phyloP scores from a whole-genome alignment of 92 coral and sea anemone species.

The Porites cylindrica region DNA sequence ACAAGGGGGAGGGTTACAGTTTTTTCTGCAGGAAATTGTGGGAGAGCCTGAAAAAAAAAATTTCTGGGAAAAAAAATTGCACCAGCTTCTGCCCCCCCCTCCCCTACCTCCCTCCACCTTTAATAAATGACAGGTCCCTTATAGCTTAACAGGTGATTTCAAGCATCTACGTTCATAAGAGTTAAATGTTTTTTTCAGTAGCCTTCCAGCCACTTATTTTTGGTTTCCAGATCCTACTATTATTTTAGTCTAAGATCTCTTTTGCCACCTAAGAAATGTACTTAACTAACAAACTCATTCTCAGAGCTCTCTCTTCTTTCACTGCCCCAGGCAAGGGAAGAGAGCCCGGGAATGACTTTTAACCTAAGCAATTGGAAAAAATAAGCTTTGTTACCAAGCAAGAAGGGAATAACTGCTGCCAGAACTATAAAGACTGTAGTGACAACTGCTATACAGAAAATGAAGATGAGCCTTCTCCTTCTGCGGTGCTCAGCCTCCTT shows the following conservation, averaged over 20 bases:
- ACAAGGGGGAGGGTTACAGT: not conserved
- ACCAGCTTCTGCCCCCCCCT: not conserved
- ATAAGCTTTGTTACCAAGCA: slow-evolving; percentile 28
- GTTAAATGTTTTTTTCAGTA: too few species aligned
- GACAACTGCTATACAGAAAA: slow-evolving; percentile 12
- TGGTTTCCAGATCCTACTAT: too few species aligned
- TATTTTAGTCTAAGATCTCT: too few species aligned
- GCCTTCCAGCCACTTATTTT: too few species aligned
- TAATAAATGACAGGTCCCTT: not conserved
- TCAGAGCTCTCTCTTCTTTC: too few species aligned
- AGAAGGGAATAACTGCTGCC: slow-evolving; percentile 37
- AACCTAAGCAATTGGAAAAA: too few species aligned
- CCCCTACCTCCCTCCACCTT: not conserved
- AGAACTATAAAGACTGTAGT: slow-evolving; percentile 44
- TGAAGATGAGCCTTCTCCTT: slow-evolving; percentile 34
- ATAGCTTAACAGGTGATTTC: too few species aligned
- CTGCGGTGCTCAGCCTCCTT: slow-evolving; percentile 8
- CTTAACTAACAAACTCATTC: too few species aligned
- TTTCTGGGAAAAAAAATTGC: slow-evolving; percentile 11
- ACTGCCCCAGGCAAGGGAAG: too few species aligned
- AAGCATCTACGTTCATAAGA: too few species aligned
- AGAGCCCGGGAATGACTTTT: too few species aligned
- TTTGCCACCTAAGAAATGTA: too few species aligned
- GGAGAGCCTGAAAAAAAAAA: slow-evolving; percentile 19
- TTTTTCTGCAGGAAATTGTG: slow-evolving; percentile 22